These are phyloP conservation scores for Lagenorhynchus albirostris DNA, from an alignment of 2,113 vertebrate genomes.

Conservation along the genomic window DNA sequence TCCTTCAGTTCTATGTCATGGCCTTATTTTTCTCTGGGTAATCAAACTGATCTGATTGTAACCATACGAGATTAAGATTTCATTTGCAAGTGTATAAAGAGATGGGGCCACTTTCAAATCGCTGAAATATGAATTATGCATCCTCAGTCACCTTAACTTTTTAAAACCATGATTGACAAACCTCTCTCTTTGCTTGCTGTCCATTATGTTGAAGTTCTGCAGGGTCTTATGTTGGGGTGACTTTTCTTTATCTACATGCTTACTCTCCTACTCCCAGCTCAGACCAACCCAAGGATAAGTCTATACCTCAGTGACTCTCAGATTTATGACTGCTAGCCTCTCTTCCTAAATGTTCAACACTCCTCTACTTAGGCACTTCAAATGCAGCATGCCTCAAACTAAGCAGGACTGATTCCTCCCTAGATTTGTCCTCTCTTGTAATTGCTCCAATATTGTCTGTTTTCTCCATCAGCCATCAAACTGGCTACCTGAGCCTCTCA, in stretches of 20 bases:
- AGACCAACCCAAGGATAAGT: neutral
- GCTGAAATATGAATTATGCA: neutral
- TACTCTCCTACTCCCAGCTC: neutral
- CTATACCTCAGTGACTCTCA: neutral
- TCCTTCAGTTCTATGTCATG: conserved; percentile 15
- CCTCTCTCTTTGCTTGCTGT: neutral
- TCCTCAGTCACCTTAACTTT: neutral
- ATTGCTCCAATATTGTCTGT: neutral
- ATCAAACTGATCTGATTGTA: conserved; percentile 14
- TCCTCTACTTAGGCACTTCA: neutral
- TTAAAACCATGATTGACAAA: neutral
- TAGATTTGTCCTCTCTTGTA: neutral
- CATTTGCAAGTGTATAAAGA: neutral
- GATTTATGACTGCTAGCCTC: neutral
- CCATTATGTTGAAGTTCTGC: neutral
- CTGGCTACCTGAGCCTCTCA: neutral
- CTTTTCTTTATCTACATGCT: neutral
- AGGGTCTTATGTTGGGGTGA: neutral
- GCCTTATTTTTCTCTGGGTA: conserved; percentile 6
- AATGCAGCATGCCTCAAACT: neutral
- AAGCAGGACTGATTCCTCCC: neutral
- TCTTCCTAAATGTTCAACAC: neutral
- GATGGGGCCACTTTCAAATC: neutral
- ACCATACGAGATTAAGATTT: neutral
- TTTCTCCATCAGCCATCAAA: neutral